Percentiles rank a stretch among this genome's conserved stretches.
These are phyloP conservation scores for Pteromalus puparum DNA, from an alignment of 1,140 invertebrate species.

Conservation along the genomic window DNA sequence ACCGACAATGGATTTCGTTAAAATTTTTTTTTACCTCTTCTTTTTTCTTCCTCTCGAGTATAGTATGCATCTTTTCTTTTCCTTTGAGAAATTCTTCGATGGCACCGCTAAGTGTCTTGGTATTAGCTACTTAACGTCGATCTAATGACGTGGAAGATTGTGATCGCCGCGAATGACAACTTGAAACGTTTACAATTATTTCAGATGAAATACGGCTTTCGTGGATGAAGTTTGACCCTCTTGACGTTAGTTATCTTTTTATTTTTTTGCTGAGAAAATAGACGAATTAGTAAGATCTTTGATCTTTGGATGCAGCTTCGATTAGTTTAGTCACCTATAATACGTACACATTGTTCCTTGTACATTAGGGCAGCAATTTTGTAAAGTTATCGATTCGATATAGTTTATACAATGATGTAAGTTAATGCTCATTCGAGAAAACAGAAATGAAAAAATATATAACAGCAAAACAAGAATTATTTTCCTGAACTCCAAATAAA, in stretches of 20 bases:
- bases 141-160: constrained; percentile 40
- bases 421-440: too few species aligned
- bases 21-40: not conserved
- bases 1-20: constrained; percentile 46
- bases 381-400: too few species aligned
- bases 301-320: too few species aligned
- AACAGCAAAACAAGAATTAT: too few species aligned
- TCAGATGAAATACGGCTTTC: constrained; percentile 18
- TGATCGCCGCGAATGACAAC: constrained; percentile 32
- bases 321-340: too few species aligned
- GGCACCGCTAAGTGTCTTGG: constrained; percentile 18
- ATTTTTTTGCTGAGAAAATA: not conserved
- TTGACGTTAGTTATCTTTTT: not conserved
- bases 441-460: too few species aligned
- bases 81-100: constrained; percentile 32
- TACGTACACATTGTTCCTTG: too few species aligned
- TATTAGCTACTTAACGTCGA: constrained; percentile 52
- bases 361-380: too few species aligned
- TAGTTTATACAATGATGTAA: too few species aligned
- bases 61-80: not conserved
- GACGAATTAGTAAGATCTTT: not conserved
- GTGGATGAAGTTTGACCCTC: not conserved
- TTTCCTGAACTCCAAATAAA: too few species aligned
- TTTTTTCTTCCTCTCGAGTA: constrained; percentile 24
- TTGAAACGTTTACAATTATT: constrained; percentile 10